phyloP scores from a whole-genome alignment of 2,888 invertebrate species.

The Drosophila rellima region DNA sequence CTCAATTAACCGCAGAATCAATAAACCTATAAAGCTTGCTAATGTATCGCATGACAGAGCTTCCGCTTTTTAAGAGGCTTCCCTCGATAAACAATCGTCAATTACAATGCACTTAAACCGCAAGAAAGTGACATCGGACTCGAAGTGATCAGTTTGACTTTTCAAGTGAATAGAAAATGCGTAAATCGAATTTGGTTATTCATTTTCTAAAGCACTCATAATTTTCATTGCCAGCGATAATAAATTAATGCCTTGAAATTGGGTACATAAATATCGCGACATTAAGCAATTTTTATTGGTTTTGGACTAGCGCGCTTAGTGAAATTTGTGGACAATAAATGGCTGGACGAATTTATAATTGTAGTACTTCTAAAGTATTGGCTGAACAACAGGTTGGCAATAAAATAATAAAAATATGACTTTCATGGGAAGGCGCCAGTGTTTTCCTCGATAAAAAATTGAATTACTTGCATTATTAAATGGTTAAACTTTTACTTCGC shows the following conservation, averaged over 20 bases:
- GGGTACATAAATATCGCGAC: constrained; percentile 59
- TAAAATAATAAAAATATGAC: constrained; percentile 22
- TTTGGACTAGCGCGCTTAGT: constrained; percentile 37
- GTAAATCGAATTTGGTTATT: constrained; percentile 31
- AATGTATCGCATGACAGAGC: constrained; percentile 49
- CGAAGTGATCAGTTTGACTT: neutral
- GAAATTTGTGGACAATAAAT: constrained; percentile 59
- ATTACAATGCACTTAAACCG: constrained; percentile 28
- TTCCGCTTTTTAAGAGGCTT: constrained; percentile 60
- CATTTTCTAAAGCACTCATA: constrained; percentile 38
- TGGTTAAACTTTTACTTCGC: constrained; percentile 44
- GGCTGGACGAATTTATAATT: constrained; percentile 7
- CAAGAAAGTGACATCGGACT: constrained; percentile 35
- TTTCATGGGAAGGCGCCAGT: constrained; percentile 9
- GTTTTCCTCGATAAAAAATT: constrained; percentile 23
- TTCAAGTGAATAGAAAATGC: constrained; percentile 19
- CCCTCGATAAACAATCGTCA: constrained; percentile 21
- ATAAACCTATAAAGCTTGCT: constrained; percentile 14
- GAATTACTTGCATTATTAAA: constrained; percentile 42
- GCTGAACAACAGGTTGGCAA: constrained; percentile 60
- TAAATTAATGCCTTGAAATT: constrained; percentile 57
- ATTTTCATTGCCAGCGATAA: constrained; percentile 41
- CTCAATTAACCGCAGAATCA: constrained; percentile 59
- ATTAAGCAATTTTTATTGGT: constrained; percentile 63
- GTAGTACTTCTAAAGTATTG: constrained; percentile 28